Evolutionary conservation across 2,113 vertebrate genomes (phyloP).

Genomic region (Chrysemys picta): DNA sequence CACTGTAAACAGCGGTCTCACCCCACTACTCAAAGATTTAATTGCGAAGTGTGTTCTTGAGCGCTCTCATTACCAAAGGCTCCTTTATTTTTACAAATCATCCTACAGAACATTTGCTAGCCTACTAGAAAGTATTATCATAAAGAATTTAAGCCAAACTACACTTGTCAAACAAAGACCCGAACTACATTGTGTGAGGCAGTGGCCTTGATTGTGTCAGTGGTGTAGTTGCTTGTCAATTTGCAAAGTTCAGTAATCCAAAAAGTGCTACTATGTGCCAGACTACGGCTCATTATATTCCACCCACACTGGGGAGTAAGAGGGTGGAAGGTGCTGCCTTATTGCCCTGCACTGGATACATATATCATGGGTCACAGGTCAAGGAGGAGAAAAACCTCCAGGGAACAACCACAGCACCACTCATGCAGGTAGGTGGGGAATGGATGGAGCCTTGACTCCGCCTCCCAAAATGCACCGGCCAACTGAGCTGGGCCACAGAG

Average conservation of each 20-base stretch:
- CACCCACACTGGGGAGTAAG: background rate
- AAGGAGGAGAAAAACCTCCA: background rate
- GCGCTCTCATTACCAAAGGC: constrained; percentile 44
- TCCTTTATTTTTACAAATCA: constrained; percentile 56
- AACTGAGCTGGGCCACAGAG: background rate
- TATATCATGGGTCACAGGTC: background rate
- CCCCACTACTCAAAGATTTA: constrained; percentile 15
- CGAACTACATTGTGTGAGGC: constrained; percentile 18
- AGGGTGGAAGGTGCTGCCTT: background rate
- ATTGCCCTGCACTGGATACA: background rate
- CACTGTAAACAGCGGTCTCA: background rate
- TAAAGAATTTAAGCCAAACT: constrained; percentile 58
- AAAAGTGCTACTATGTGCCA: background rate
- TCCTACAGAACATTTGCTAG: constrained; percentile 51
- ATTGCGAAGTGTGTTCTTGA: constrained; percentile 16
- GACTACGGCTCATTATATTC: background rate
- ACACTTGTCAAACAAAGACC: constrained; percentile 52
- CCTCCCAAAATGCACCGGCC: background rate
- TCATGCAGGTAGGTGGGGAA: background rate
- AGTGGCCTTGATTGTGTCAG: constrained; percentile 1
- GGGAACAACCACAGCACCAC: background rate
- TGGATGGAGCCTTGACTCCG: background rate
- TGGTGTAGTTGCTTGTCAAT: background rate
- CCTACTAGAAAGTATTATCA: constrained; percentile 28
- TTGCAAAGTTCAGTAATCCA: background rate